Base-by-base conservation (phyloP, 2,888 invertebrate genomes). In the Cataglyphis altisquamis region DNA sequence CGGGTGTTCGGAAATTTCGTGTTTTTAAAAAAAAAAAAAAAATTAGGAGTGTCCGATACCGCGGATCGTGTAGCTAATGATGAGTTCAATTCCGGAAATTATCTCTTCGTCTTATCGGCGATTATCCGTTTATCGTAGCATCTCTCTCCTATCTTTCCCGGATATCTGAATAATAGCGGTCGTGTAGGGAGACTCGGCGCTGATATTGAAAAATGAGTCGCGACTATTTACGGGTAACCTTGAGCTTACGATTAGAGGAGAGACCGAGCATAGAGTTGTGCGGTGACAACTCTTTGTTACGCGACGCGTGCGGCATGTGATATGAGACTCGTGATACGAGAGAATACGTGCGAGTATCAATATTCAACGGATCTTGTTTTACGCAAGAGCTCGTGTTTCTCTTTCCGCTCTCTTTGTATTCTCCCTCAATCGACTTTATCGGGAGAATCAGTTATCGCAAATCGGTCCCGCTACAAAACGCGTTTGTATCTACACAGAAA, bases 241-340 rank as follows among this genome's bases (percentile, higher is more conserved):
- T 70, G 78, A 62, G 78, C 60, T 45, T 62, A 18, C 57, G 57
- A 21, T 29, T 48, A 39, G 64, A 78, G 21, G 29, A 60, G 41
- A 57, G 41, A 60, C 9, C 67, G 67, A 39, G 39, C 8, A 45
- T 21, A 68, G 77, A 77, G 25, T 12, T 21, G 75, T 68, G 68
- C 68, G 15, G 48, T 8, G 18, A 52, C n/a, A 52, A 52, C n/a
- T 52, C 60, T 78, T 68, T 48, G 78, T 60, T 21, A 57, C 73
- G 21, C 74, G 74, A 60, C 62, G 55, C 74, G 82, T 64, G 64
- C 52, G 74, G 72, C 72, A 66, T 74, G 45, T 29, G 75, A 75
- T 66, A 66, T 0, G 74, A 55, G 52, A 57, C 48, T 21, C 18
- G 70, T 29, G 80, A 80, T 70, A 60, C 52, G 66, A 55, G 66